Conservation (phyloP, 2,888 invertebrate species). For the Hirtodrosophila duncani region DNA sequence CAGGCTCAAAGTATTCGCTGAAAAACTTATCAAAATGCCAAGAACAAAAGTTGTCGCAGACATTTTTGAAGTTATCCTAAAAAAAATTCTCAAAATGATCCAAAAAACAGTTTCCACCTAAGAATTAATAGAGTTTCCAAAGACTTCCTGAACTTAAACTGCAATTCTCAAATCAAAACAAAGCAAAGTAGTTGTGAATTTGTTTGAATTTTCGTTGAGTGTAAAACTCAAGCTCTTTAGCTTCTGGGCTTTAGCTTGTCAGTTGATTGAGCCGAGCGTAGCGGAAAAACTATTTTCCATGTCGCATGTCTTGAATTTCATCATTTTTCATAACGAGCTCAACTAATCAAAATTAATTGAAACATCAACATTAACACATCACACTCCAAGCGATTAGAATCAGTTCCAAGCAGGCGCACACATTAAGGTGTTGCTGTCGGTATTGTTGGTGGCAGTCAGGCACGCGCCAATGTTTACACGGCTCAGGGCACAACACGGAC, state of each 20-base stretch:
- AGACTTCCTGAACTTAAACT: too few relatives aligned
- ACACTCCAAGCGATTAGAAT: conserved; percentile 61
- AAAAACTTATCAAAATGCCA: too few relatives aligned
- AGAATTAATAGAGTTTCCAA: too few relatives aligned
- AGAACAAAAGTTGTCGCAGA: too few relatives aligned
- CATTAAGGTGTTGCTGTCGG: conserved; percentile 54
- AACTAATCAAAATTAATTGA: conserved; percentile 71
- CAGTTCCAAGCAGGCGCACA: conserved; percentile 68
- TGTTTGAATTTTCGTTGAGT: too few relatives aligned
- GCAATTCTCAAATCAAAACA: too few relatives aligned
- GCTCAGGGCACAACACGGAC: conserved; percentile 49
- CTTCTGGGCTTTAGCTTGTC: conserved; percentile 54
- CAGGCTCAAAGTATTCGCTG: too few relatives aligned
- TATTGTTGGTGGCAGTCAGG: conserved; percentile 47
- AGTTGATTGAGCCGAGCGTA: conserved; percentile 50
- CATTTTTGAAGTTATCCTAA: too few relatives aligned
- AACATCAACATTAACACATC: conserved; percentile 69
- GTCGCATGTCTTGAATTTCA: too few relatives aligned
- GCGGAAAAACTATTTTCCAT: conserved; percentile 4
- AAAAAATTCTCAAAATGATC: too few relatives aligned
- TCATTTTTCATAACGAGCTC: conserved; percentile 51
- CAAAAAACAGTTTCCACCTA: too few relatives aligned
- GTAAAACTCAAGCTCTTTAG: conserved; percentile 13
- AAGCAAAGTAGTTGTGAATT: too few relatives aligned
- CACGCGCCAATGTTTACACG: conserved; percentile 74